A percentile compares a stretch with the other conserved stretches of the same genome.
These are phyloP conservation scores for Phania funesta DNA, from an alignment of 2,888 invertebrate genomes.

Conservation along the genomic window DNA sequence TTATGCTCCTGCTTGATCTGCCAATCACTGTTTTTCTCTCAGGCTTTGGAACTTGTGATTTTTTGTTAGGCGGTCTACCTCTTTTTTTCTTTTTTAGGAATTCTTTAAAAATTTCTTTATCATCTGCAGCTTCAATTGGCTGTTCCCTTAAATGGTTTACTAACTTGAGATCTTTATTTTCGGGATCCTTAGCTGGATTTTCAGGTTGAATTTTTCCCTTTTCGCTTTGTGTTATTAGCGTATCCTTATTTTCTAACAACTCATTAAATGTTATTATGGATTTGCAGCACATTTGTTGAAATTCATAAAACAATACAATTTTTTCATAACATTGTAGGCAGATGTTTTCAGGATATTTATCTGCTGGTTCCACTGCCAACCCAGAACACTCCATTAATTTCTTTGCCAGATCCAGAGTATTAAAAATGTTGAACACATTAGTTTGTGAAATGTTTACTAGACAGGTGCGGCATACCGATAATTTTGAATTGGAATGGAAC, in stretches of 20 bases:
- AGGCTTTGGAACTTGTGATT: not conserved
- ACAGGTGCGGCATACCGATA: conserved; percentile 33
- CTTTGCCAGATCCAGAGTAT: conserved; percentile 68
- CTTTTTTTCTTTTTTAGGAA: not conserved
- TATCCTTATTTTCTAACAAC: not conserved
- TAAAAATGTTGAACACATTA: conserved; percentile 40
- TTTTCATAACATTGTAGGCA: conserved; percentile 65
- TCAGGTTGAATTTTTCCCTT: not conserved
- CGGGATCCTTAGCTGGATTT: not conserved
- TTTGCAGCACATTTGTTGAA: conserved; percentile 68
- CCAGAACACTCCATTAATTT: conserved; percentile 73
- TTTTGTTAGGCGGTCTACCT: not conserved
- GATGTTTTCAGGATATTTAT: conserved; percentile 67
- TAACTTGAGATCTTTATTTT: not conserved
- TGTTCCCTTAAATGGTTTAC: not conserved
- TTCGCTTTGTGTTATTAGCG: not conserved
- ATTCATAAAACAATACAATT: conserved; percentile 65
- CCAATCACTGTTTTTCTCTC: not conserved
- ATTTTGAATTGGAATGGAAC: conserved; percentile 14
- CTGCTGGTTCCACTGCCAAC: conserved; percentile 65
- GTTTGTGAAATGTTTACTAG: not conserved
- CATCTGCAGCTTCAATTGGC: not conserved
- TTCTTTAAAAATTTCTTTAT: not conserved
- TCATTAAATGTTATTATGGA: conserved; percentile 50
- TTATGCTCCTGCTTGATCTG: not conserved